Percentiles rank a stretch among this genome's conserved stretches.
phyloP scores from a whole-genome alignment of 1,140 invertebrate species.

The Probaryconus sp. region DNA sequence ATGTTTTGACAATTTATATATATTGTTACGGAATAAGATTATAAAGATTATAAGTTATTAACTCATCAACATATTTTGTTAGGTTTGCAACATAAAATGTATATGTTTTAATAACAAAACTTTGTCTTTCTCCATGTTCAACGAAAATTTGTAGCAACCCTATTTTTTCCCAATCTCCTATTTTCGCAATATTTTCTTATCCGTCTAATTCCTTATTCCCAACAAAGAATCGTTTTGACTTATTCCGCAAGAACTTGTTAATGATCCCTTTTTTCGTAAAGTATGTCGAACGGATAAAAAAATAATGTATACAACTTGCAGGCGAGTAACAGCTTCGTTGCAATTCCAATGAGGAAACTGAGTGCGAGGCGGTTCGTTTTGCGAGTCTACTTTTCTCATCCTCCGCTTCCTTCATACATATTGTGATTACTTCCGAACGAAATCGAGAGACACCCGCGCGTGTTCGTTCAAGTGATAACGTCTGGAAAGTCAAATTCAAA shows the following conservation, averaged over 20 bases:
- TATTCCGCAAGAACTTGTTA: constrained; percentile 8
- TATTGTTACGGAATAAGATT: too few relatives aligned
- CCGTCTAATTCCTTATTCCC: not conserved
- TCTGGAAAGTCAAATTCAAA: constrained; percentile 30
- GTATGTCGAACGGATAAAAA: constrained; percentile 52
- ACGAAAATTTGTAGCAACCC: too few relatives aligned
- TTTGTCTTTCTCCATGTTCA: too few relatives aligned
- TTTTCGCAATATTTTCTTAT: too few relatives aligned
- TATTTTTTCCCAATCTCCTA: too few relatives aligned
- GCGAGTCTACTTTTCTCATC: constrained; percentile 68
- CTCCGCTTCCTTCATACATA: constrained; percentile 74
- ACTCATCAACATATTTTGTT: constrained; percentile 19
- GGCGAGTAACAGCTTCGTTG: constrained; percentile 69
- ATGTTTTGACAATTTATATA: too few relatives aligned
- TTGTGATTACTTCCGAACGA: constrained; percentile 74
- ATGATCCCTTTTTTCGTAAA: constrained; percentile 64
- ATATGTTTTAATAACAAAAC: too few relatives aligned
- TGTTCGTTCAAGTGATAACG: constrained; percentile 35
- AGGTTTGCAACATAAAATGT: too few relatives aligned
- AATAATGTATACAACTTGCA: constrained; percentile 67
- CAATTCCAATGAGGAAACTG: constrained; percentile 75
- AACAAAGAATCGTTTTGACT: not conserved
- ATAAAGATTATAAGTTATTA: too few relatives aligned
- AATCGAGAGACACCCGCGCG: constrained; percentile 56
- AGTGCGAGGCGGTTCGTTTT: constrained; percentile 66